Evolutionary conservation across 2,797 vertebrate genomes (phyloP).

Genomic region (Sebastes kiyomatsui): DNA sequence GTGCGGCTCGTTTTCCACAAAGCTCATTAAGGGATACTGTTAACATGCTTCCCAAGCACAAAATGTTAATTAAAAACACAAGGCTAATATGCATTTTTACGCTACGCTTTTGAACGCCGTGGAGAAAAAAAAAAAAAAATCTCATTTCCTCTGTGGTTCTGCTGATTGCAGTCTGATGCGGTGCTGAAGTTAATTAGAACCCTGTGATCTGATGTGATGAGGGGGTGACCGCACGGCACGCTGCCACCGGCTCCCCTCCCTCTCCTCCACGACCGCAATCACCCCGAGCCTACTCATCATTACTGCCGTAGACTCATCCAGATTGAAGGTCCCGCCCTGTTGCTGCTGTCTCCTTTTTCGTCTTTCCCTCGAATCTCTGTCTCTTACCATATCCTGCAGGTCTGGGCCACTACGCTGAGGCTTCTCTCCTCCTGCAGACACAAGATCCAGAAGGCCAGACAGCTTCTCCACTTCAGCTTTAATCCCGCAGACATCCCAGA

Average conservation of each 20-base stretch:
- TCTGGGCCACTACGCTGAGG: constrained; percentile 19
- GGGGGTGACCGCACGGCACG: constrained; percentile 53
- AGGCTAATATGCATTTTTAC: constrained; percentile 80
- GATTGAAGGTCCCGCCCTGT: constrained; percentile 16
- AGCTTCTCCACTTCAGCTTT: constrained; percentile 39
- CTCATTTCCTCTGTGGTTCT: constrained; percentile 75
- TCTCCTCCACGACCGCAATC: constrained; percentile 40
- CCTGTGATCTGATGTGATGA: constrained; percentile 76
- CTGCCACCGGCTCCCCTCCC: constrained; percentile 26
- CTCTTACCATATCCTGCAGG: constrained; percentile 27
- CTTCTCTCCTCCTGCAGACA: constrained; percentile 31
- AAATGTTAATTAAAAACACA: constrained; percentile 81
- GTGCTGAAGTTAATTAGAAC: constrained; percentile 79
- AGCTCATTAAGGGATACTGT: constrained; percentile 77
- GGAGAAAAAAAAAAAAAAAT: constrained; percentile 49
- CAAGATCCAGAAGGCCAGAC: constrained; percentile 15
- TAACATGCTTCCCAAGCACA: constrained; percentile 82
- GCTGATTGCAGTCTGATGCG: constrained; percentile 76
- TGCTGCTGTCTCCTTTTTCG: neutral
- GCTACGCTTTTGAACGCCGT: constrained; percentile 54
- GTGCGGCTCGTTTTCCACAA: constrained; percentile 65
- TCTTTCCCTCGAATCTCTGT: neutral
- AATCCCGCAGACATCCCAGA: constrained; percentile 46
- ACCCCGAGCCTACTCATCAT: constrained; percentile 42
- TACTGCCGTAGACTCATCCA: constrained; percentile 31